Conservation (phyloP, 1,140 invertebrate genomes). For the Lepidurus packardi region DNA sequence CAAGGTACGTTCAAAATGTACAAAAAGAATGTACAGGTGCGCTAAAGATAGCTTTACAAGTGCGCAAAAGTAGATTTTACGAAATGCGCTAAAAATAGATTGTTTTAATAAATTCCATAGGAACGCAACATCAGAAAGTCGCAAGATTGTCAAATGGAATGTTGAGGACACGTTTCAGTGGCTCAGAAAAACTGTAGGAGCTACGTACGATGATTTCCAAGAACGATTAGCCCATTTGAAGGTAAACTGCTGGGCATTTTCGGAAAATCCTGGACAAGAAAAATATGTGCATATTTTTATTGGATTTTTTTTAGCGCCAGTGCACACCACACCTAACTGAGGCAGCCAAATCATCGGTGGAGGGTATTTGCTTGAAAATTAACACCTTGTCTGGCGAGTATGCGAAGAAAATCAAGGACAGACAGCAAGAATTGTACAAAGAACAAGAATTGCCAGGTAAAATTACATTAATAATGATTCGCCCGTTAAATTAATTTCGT, state of each 20-base stretch:
- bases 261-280: neutral
- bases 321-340: constrained; percentile 92
- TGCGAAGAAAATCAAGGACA: constrained; percentile 81
- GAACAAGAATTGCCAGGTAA: constrained; percentile 68
- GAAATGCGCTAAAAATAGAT: neutral
- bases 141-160: constrained; percentile 98
- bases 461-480: constrained; percentile 31
- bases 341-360: constrained; percentile 87
- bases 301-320: constrained; percentile 56
- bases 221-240: constrained; percentile 66
- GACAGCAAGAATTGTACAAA: constrained; percentile 74
- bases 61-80: no score
- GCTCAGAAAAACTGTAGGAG: constrained; percentile 86
- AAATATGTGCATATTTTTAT: constrained; percentile 22
- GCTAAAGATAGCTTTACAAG: neutral
- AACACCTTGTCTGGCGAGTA: constrained; percentile 87
- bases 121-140: constrained; percentile 82
- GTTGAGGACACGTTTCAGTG: constrained; percentile 95
- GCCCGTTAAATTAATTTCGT: neutral
- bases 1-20: constrained; percentile 50
- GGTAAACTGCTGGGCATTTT: constrained; percentile 43
- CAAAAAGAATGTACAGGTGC: neutral
- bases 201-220: constrained; percentile 92
- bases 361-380: constrained; percentile 91
- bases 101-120: constrained; percentile 44